Evolutionary conservation across 53 echinoderm and acorn worm species (phyloP).

Genomic region (Paracentrotus lividus): DNA sequence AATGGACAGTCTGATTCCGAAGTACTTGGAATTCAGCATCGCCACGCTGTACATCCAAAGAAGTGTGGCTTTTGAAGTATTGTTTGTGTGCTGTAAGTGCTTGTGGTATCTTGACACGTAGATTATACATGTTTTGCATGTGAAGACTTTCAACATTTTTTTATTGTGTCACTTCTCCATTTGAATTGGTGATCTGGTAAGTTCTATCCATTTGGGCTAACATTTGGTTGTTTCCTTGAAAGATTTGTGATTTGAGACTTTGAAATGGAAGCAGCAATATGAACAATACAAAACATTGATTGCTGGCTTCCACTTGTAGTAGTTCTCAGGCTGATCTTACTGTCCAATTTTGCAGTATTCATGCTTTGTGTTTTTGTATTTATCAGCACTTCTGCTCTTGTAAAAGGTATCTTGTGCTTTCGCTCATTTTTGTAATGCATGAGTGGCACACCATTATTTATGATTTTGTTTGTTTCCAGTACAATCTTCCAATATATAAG

Average conservation of each 20-base stretch:
- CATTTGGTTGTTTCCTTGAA: neutral
- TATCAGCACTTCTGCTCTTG: neutral
- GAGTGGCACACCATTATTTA: neutral
- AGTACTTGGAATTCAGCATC: neutral
- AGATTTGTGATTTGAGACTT: neutral
- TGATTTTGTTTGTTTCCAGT: neutral
- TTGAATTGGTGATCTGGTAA: neutral
- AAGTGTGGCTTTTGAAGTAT: neutral
- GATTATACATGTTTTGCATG: neutral
- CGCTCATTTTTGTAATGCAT: neutral
- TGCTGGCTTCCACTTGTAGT: neutral
- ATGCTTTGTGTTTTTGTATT: neutral
- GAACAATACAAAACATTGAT: neutral
- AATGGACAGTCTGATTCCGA: too few species aligned
- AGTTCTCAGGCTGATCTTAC: neutral
- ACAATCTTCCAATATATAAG: neutral
- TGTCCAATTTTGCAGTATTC: slow-evolving; percentile 13
- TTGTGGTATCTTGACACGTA: neutral
- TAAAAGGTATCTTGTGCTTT: neutral
- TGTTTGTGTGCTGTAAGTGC: neutral
- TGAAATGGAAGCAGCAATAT: neutral
- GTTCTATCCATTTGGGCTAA: neutral
- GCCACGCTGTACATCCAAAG: too few species aligned
- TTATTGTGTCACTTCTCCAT: neutral
- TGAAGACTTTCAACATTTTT: neutral